Evolutionary conservation across 2,113 vertebrate species (phyloP), one percentile per base, ranked within the genome.

Genomic region (Aptenodytes patagonicus): DNA sequence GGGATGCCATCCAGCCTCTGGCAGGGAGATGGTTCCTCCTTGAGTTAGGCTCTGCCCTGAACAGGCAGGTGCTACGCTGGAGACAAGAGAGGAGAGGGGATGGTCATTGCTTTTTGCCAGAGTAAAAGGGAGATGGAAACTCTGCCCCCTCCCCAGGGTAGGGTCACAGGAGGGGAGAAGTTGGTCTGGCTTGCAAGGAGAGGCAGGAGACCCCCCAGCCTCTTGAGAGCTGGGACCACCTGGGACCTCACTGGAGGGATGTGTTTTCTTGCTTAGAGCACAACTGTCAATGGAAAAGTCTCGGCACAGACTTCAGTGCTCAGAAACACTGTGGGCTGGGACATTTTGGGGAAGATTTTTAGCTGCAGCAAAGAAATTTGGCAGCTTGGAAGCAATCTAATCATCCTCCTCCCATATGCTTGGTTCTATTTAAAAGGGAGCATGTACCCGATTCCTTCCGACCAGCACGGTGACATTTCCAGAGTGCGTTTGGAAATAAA

Each of bases 401-500:
- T 98, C 98, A 98, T 98, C 98, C 97, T 98, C 97, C 96, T 97
- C 97, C 98, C 98, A 98, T 98, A 98, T 98, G 98, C 94, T 98
- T 98, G 95, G 97, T 98, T 97, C 98, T 98, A 98, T 98, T 98
- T 98, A 97, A 98, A 97, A 98, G 98, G 97, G 98, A 97, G 97
- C 97, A 77, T 97, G 97, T 98, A 97, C 93, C 93, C 49, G 6
- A 75, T 76, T 98, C 94, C 97, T 97, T 98, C 97, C 98, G 97
- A 98, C 97, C 97, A 97, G 98, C 96, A 89, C 77, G 47, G 87
- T 98, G 98, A 98, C 98, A 98, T 98, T 98, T 98, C 97, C 97
- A 98, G 97, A 97, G 97, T 87, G 96, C 97, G n/a, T 96, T 98
- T 97, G 97, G 97, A 98, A 98, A 98, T 97, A 98, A 97, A 98